Evolutionary conservation across 2,797 vertebrate species (phyloP).

Genomic region (Squalus acanthias): DNA sequence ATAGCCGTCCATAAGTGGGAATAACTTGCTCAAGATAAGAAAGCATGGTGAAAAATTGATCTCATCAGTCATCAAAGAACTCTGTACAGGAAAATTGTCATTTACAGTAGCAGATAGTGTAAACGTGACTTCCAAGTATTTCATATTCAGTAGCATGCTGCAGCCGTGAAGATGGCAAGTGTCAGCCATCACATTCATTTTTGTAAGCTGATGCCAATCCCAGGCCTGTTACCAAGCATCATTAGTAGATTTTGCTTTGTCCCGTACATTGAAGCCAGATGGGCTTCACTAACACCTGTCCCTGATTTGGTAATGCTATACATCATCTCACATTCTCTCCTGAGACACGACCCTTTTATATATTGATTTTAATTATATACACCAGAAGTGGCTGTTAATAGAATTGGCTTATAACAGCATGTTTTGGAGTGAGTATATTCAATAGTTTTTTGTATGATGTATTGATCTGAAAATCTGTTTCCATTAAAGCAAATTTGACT

Average conservation of each 20-base stretch:
- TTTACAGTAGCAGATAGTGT: background rate
- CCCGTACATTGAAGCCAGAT: background rate
- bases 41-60: background rate
- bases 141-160: background rate
- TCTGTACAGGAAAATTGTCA: background rate
- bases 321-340: background rate
- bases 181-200: slow-evolving; percentile 1
- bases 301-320: background rate
- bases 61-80: background rate
- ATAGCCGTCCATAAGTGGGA: background rate
- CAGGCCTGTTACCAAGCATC: background rate
- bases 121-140: background rate
- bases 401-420: background rate
- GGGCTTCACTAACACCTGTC: background rate
- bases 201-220: background rate
- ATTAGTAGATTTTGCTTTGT: background rate
- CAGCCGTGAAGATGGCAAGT: background rate
- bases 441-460: background rate
- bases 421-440: background rate
- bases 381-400: background rate
- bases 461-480: background rate
- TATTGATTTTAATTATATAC: background rate
- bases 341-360: background rate
- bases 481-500: background rate
- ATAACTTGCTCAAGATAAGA: background rate